Evolutionary conservation across 92 coral and sea anemone genomes (phyloP).

Genomic region (Zoanthus sociatus): DNA sequence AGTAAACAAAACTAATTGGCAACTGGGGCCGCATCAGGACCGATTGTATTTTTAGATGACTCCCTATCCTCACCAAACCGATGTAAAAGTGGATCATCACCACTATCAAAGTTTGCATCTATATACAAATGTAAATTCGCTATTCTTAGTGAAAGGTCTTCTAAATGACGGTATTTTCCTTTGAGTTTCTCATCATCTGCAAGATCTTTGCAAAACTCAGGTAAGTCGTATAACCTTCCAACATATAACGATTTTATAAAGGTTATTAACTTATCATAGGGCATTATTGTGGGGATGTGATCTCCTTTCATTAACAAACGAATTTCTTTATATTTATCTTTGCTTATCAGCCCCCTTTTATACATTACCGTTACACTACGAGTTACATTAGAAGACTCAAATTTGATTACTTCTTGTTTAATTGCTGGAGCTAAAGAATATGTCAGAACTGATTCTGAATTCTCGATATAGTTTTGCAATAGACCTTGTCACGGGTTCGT

Average conservation of each 20-base stretch:
- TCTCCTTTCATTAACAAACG: constrained; percentile 38
- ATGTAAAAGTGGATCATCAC: constrained; percentile 39
- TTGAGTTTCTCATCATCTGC: constrained; percentile 52
- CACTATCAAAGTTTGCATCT: constrained; percentile 32
- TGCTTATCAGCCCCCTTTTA: constrained; percentile 48
- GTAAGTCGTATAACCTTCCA: constrained; percentile 40
- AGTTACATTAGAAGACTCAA: constrained; percentile 35
- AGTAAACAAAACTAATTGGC: constrained; percentile 64
- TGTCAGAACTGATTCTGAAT: constrained; percentile 29
- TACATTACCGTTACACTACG: constrained; percentile 50
- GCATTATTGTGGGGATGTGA: constrained; percentile 58
- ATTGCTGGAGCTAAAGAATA: constrained; percentile 22
- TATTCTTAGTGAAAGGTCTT: constrained; percentile 42
- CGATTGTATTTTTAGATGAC: constrained; percentile 48
- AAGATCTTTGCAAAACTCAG: constrained; percentile 56
- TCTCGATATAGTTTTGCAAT: constrained; percentile 21
- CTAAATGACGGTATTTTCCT: constrained; percentile 65
- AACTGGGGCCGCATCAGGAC: constrained; percentile 50
- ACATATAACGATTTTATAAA: constrained; percentile 59
- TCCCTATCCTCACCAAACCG: constrained; percentile 30
- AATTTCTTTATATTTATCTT: constrained; percentile 39
- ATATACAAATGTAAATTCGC: constrained; percentile 60
- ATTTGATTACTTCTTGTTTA: constrained; percentile 1
- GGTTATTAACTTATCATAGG: constrained; percentile 64
- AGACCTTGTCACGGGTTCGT: no score